Percentiles rank a stretch among this genome's conserved stretches.
Conservation (phyloP, 2,113 vertebrate genomes). For the Nansenia antarctica region DNA sequence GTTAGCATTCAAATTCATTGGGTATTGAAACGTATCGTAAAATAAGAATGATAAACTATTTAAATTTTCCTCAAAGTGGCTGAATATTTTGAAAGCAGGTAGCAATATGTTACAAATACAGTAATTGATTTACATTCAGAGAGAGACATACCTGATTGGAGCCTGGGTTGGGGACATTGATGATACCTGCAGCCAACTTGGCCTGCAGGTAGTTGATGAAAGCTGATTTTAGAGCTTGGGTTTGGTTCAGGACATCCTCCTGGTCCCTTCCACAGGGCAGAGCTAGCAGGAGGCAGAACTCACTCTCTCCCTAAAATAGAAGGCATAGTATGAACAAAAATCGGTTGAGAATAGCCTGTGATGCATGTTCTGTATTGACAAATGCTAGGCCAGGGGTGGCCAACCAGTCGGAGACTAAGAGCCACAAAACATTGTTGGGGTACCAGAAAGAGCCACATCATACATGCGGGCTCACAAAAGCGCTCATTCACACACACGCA, state of each 20-base stretch:
- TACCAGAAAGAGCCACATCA: no score
- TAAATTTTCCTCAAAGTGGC: not conserved
- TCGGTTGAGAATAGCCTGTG: not conserved
- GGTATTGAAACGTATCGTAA: no score
- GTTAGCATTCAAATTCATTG: no score
- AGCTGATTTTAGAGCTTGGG: conserved; percentile 90
- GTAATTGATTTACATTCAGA: not conserved
- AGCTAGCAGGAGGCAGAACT: conserved; percentile 95
- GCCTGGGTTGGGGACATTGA: conserved; percentile 97
- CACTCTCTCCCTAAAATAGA: conserved; percentile 86
- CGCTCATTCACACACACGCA: no score
- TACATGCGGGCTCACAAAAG: no score
- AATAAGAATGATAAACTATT: not conserved
- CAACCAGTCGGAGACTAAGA: no score
- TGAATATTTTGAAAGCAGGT: not conserved
- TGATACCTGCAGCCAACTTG: conserved; percentile 96
- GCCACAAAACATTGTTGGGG: no score
- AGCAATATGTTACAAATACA: not conserved
- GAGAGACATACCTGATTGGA: conserved; percentile 88
- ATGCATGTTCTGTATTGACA: no score
- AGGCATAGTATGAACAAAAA: not conserved
- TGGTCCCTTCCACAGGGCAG: conserved; percentile 97
- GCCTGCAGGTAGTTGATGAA: conserved; percentile 98
- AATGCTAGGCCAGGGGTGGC: no score
- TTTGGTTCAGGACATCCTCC: conserved; percentile 95